A percentile compares a stretch with the other conserved stretches of the same genome.
Evolutionary conservation across 2,888 invertebrate species (phyloP).

Genomic region (Drosophila affinis): DNA sequence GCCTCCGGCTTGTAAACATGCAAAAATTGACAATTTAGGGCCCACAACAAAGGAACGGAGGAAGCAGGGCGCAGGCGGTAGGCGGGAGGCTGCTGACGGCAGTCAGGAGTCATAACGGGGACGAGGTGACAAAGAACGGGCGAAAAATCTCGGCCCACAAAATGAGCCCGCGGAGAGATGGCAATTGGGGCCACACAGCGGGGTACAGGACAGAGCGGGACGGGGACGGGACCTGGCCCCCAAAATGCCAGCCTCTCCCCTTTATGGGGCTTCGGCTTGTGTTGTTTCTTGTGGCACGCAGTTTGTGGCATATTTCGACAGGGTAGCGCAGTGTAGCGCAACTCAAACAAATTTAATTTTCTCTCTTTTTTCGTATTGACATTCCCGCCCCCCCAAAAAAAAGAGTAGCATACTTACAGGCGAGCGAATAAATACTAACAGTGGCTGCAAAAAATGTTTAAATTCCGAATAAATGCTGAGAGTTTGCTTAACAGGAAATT

Average conservation of each 20-base stretch:
- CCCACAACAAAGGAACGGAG: conserved; percentile 29
- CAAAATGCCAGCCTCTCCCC: neutral
- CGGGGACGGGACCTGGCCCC: neutral
- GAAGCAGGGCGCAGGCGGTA: conserved; percentile 1
- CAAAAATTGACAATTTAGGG: conserved; percentile 67
- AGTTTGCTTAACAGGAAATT: conserved; percentile 35
- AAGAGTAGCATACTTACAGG: neutral
- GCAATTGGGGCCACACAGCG: neutral
- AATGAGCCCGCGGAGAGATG: conserved; percentile 49
- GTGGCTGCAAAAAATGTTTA: conserved; percentile 22
- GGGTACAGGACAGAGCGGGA: no score
- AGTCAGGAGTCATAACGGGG: conserved; percentile 40
- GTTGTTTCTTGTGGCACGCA: neutral
- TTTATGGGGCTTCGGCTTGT: neutral
- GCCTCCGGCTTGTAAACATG: conserved; percentile 61
- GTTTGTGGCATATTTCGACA: neutral
- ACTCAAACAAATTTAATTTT: neutral
- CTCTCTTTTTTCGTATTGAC: neutral
- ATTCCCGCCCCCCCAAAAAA: neutral
- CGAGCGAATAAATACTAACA: conserved; percentile 10
- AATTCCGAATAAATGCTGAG: conserved; percentile 35
- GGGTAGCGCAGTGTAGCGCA: neutral
- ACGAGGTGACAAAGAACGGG: conserved; percentile 54
- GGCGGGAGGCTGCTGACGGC: neutral
- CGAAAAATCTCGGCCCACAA: conserved; percentile 20